Conservation (phyloP, 2,113 vertebrate genomes). For the Apodemus sylvaticus region DNA sequence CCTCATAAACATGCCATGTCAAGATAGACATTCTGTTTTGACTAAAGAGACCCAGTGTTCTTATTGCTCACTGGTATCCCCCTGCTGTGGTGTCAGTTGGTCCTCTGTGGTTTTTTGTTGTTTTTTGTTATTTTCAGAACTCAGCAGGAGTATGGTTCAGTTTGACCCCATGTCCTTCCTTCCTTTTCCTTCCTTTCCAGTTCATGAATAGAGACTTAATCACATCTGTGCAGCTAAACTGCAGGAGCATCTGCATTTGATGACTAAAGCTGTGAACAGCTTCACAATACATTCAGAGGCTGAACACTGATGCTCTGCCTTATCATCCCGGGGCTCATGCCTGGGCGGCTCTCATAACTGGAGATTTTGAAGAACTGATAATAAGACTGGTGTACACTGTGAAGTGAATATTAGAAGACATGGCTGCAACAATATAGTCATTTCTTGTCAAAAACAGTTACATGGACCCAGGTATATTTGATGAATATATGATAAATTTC, state of each 20-base stretch:
- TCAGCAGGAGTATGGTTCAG: neutral
- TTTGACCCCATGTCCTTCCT: neutral
- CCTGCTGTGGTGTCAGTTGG: neutral
- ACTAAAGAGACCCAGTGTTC: accelerated
- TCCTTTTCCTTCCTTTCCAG: neutral
- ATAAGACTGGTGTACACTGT: neutral
- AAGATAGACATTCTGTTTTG: neutral
- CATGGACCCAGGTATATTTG: neutral
- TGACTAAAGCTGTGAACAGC: neutral
- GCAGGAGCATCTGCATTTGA: constrained; percentile 15
- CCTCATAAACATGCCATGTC: neutral
- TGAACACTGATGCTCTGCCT: neutral
- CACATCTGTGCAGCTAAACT: neutral
- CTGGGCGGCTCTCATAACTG: neutral
- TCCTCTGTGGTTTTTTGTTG: neutral
- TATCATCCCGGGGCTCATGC: neutral
- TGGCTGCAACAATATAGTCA: neutral
- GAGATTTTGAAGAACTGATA: neutral
- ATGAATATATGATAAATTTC: neutral
- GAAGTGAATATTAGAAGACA: neutral
- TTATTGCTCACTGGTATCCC: too few species aligned
- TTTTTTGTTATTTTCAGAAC: neutral
- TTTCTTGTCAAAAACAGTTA: neutral
- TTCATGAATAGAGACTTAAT: neutral
- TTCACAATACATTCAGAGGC: neutral